Base-by-base conservation (phyloP, 2,797 vertebrate genomes). In the Cossypha caffra region DNA sequence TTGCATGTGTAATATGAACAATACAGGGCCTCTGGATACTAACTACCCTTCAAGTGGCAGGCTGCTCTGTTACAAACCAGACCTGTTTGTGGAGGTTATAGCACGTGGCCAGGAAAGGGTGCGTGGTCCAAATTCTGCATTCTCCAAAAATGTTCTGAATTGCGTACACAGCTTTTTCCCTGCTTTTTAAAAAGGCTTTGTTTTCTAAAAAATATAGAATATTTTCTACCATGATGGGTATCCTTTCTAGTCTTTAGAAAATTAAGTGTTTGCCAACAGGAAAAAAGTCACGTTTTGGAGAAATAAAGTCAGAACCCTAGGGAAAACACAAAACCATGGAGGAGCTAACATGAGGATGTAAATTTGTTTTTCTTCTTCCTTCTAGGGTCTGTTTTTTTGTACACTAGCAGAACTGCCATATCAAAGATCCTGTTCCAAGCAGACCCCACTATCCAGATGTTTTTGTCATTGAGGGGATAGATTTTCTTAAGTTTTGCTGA, bases 241-340 rank as follows among this genome's bases (percentile, higher is more conserved):
- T 85, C 6, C 7, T 55, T 74, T 83, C 37, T 35, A 77, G 57
- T 63, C 26, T 84, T 90, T 69, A 17, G 23, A 79, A 92, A 96
- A 91, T 43, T 55, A 35, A 43, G 13, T 58, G 48, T 40, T 88
- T 68, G 38, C 28, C 82, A 64, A 67, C 54, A 86, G 59, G 61
- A 75, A 80, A 52, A 55, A 80, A n/a, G 37, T 7, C 8, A 14
- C 16, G 10, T 79, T 90, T 45, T 51, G 16, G 48, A 66, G 78
- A 82, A 59, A 43, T 33, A 15, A 77, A 58, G 40, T 19, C 11
- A 68, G 58, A 84, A 47, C 14, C 16, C 13, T 14, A 11, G 16
- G 50, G 24, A 18, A 62, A 66, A 3, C 7, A 17, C 10, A n/a
- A 20, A 80, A 14, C 19, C 64, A 1, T 28, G 37, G 24, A 63